Evolutionary conservation across 2,888 invertebrate genomes (phyloP), one percentile per base, ranked within the genome.

Genomic region (Cerceris rybyensis): DNA sequence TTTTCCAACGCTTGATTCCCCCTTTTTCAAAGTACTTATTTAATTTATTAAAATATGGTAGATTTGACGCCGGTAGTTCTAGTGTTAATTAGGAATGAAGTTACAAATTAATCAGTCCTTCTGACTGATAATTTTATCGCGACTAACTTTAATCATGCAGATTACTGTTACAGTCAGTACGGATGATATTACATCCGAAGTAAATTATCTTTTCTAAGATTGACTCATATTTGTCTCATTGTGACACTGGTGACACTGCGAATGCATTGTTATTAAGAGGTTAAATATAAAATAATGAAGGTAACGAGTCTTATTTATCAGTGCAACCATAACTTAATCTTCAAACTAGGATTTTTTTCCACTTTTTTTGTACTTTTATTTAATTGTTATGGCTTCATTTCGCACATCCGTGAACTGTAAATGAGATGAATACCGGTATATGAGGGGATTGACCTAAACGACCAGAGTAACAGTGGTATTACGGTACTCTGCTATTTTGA

Each of bases 401-500:
- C 9, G n/a, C 57, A 17, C 57, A 7, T 7, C n/a, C 50, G 50
- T 50, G 7, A 81, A 80, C 63, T 59, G 49, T 42, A 55, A 69
- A 81, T 68, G 67, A 11, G 60, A 13, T 64, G 54, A 52, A 16
- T 16, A 52, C 61, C 42, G 58, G 59, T 67, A 41, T 14, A 46
- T 57, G 78, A 65, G 85, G 71, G 64, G 70, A 84, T 57, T 86
- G 86, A 84, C 75, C 77, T 14, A 60, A 55, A 57, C 58, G 28
- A 52, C 7, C 7, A 14, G 16, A 28, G 41, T 69, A 58, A 70
- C 64, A 46, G 39, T 6, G n/a, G 8, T 9, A 16, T 50, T 11
- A 58, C 14, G 49, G 49, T 55, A 60, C 71, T 83, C 80, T 68
- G 75, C 83, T 84, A 85, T 72, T 78, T 81, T 77, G 57, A 71